A percentile compares a stretch with the other conserved stretches of the same genome.
Evolutionary conservation across 2,113 vertebrate genomes (phyloP).

Genomic region (Lanius collurio): DNA sequence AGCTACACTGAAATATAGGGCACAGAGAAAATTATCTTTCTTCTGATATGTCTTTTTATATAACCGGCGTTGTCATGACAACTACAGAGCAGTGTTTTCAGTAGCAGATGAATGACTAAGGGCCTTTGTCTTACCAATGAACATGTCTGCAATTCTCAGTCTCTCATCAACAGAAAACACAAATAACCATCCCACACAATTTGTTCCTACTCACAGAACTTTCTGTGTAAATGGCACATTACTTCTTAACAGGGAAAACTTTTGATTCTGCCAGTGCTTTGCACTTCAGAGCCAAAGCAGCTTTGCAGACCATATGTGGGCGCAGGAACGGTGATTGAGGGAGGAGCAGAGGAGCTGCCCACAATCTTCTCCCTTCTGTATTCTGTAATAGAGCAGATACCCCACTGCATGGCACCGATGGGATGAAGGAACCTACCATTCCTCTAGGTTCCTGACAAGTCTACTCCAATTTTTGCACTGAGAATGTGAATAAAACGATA

Average conservation of each 20-base stretch:
- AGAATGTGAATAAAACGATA: not conserved
- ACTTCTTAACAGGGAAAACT: not conserved
- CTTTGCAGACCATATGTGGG: not conserved
- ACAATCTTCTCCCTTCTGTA: not conserved
- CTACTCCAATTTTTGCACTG: not conserved
- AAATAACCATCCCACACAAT: conserved; percentile 5
- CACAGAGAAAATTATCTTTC: conserved; percentile 35
- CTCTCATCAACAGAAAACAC: conserved; percentile 7
- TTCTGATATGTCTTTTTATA: conserved; percentile 44
- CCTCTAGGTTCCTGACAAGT: not conserved
- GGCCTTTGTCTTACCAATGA: conserved; percentile 33
- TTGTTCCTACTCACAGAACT: not conserved
- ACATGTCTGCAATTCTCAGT: not conserved
- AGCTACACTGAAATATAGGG: not conserved
- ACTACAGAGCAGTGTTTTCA: conserved; percentile 11
- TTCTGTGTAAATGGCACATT: not conserved
- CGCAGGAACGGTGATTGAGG: fast-evolving
- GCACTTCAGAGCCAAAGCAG: not conserved
- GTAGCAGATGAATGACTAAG: conserved; percentile 12
- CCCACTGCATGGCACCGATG: fast-evolving
- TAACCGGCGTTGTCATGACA: conserved; percentile 50
- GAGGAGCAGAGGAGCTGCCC: not conserved
- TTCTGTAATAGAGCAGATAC: not conserved
- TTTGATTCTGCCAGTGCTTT: not conserved
- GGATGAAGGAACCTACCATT: not conserved